These are phyloP conservation scores for Oryzias sinensis DNA, from an alignment of 2,797 vertebrate species.

Conservation along the genomic window DNA sequence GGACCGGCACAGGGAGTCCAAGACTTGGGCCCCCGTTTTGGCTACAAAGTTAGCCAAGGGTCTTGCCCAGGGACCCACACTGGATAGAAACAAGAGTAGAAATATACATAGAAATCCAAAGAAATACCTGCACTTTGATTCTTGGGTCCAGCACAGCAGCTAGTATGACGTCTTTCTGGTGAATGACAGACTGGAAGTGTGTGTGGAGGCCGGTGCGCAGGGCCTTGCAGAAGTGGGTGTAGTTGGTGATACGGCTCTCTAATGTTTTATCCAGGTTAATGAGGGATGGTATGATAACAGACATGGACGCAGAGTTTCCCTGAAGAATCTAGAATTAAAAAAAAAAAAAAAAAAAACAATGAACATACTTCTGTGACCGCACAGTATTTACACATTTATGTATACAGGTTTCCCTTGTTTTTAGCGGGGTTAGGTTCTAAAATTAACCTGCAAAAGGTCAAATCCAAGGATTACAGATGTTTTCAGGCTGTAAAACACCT, in stretches of 20 bases:
- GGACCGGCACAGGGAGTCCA: too few species aligned
- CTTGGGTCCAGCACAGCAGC: conserved; percentile 76
- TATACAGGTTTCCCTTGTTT: too few species aligned
- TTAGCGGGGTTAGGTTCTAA: too few species aligned
- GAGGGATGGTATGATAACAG: conserved; percentile 71
- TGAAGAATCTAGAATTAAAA: conserved; percentile 63
- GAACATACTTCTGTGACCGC: background rate
- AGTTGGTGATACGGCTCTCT: conserved; percentile 58
- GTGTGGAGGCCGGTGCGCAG: conserved; percentile 69
- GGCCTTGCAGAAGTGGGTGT: conserved; percentile 70
- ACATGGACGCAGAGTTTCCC: conserved; percentile 67
- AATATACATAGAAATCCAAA: background rate
- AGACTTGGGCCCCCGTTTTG: too few species aligned
- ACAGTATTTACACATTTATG: too few species aligned
- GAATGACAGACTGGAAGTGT: conserved; percentile 71
- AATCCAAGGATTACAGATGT: too few species aligned
- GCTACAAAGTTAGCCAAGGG: too few species aligned
- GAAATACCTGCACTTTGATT: conserved; percentile 73
- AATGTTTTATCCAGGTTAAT: conserved; percentile 75
- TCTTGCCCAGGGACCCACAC: too few species aligned
- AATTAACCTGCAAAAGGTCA: too few species aligned
- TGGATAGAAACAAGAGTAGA: background rate
- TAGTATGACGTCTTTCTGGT: conserved; percentile 69
- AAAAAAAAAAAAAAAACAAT: background rate
- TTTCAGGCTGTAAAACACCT: too few species aligned